A percentile compares a stretch with the other conserved stretches of the same genome.
Evolutionary conservation across 2,113 vertebrate species (phyloP).

Genomic region (Callopanchax toddi): DNA sequence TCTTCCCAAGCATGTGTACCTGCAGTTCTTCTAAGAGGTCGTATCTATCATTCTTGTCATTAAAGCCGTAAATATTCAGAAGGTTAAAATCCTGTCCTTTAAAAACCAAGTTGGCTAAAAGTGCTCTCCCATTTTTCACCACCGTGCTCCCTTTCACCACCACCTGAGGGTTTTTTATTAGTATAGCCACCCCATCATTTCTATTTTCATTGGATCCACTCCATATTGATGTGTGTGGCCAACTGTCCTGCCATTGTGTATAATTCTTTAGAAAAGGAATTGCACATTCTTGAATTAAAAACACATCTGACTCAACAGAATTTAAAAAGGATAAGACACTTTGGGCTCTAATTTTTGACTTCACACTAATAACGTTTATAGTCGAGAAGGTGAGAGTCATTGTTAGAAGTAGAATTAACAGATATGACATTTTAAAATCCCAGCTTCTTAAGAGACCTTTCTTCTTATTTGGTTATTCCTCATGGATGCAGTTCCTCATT

Average conservation of each 20-base stretch:
- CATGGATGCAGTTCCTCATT: too few relatives aligned
- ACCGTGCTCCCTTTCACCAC: constrained; percentile 27
- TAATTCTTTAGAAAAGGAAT: not conserved
- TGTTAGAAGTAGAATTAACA: not conserved
- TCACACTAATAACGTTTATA: constrained; percentile 30
- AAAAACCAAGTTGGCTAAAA: constrained; percentile 26
- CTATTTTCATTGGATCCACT: constrained; percentile 18
- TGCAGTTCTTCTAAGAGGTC: too few relatives aligned
- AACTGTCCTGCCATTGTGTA: not conserved
- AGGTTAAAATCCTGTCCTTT: constrained; percentile 19
- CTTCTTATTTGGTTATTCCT: too few relatives aligned
- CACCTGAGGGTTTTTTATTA: constrained; percentile 12
- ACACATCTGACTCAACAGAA: constrained; percentile 6
- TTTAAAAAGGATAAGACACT: constrained; percentile 12
- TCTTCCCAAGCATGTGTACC: too few relatives aligned
- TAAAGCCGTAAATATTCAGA: too few relatives aligned
- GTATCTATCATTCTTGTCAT: too few relatives aligned
- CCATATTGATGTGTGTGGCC: constrained; percentile 5
- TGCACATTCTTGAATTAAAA: constrained; percentile 21
- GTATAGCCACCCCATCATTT: constrained; percentile 24
- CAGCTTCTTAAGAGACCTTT: too few relatives aligned
- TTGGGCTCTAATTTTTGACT: constrained; percentile 21
- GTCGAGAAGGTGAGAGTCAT: not conserved
- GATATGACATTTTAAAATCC: too few relatives aligned
- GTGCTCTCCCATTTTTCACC: constrained; percentile 14